A percentile compares a stretch with the other conserved stretches of the same genome.
Evolutionary conservation across 2,113 vertebrate genomes (phyloP).

Genomic region (Pterocles gutturalis): DNA sequence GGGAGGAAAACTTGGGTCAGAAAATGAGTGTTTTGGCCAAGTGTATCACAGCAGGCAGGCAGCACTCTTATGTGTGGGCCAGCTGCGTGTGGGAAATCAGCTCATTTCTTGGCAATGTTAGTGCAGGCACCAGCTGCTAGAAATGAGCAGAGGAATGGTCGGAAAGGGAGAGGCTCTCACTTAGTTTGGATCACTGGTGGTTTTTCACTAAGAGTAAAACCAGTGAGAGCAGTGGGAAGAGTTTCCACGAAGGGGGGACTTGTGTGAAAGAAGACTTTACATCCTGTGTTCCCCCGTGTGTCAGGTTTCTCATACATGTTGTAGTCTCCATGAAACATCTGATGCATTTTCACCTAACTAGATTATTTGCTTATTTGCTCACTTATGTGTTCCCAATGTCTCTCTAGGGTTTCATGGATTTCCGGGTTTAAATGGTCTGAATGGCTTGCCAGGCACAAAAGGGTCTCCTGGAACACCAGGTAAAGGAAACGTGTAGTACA

Average conservation of each 20-base stretch:
- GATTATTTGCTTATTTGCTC: neutral
- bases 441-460: slow-evolving; percentile 91
- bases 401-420: slow-evolving; percentile 84
- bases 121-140: slow-evolving; percentile 19
- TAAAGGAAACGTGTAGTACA: neutral
- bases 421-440: slow-evolving; percentile 89
- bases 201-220: neutral
- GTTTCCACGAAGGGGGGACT: neutral
- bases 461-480: slow-evolving; percentile 90
- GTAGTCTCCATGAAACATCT: neutral
- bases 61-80: neutral
- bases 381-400: neutral
- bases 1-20: neutral
- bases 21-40: neutral
- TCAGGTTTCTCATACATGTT: neutral
- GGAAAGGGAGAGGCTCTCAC: neutral
- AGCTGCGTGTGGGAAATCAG: neutral
- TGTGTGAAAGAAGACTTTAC: neutral
- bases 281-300: neutral
- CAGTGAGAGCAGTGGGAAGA: neutral
- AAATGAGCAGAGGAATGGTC: neutral
- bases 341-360: neutral
- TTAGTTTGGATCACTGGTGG: neutral
- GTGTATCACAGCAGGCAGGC: neutral
- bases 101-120: neutral